Base-by-base conservation (phyloP, 2,797 vertebrate genomes). In the Pseudochirops cupreus region DNA sequence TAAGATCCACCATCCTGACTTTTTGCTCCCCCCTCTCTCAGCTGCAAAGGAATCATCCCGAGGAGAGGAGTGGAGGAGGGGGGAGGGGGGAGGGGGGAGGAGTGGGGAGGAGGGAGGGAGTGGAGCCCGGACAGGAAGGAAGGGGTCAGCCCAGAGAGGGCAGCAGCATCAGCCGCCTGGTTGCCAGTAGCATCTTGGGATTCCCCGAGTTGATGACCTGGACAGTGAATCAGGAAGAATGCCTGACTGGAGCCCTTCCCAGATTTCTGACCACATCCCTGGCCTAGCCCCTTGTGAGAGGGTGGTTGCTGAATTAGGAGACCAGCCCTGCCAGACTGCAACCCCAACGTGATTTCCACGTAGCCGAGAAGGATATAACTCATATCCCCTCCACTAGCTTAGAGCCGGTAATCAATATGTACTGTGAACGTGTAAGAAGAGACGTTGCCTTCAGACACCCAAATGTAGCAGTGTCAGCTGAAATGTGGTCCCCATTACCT, bases 401-500 rank as follows among this genome's bases (percentile, higher is more conserved):
- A 29, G 18, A 95, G 90, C 92, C 87, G 0, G 50, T 96, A 92
- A 96, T 97, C 93, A 74, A 92, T 95, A 93, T 95, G 93, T 92
- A 97, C 96, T 74, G 57, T 26, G 92, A 57, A 91, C 53, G 96
- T n/a, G 94, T 87, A 94, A 96, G 93, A 59, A 58, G 56, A 24
- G 0, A 31, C 39, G 90, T 93, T 62, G n/a, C 96, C 33, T 16
- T 74, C 95, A 94, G 97, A 95, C 90, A 94, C 97, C 95, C 96
- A 1, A 26, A 57, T 87, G 95, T 95, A 18, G 95, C 92, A 11
- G 7, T 93, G 14, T 91, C 96, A 95, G 94, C 93, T 94, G 56
- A 95, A 97, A 97, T 96, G 92, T 97, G 97, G 95, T 97, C 96
- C 95, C 97, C 95, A 96, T 97, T 97, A 97, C 92, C 62, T 26